Evolutionary conservation across 2,888 invertebrate species (phyloP).

Genomic region (Mellilla xanthometata): DNA sequence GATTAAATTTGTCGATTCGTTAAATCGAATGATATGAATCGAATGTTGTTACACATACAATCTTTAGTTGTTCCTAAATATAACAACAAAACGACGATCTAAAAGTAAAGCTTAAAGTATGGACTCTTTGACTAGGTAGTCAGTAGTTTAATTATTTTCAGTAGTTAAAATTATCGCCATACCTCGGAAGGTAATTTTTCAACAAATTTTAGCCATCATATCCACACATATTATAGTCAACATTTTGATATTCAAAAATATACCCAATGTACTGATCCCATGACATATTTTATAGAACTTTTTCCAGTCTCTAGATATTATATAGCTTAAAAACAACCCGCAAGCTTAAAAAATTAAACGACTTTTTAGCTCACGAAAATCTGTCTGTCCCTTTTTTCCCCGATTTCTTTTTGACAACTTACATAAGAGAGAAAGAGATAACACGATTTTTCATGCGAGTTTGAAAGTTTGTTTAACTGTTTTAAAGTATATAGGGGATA

Average conservation of each 20-base stretch:
- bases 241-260: constrained; percentile 40
- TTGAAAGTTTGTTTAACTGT: neutral
- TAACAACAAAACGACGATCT: too few relatives aligned
- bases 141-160: too few relatives aligned
- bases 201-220: neutral
- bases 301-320: constrained; percentile 45
- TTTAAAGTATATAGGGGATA: constrained; percentile 7
- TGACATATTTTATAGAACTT: constrained; percentile 58
- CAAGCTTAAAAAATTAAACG: neutral
- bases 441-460: neutral
- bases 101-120: too few relatives aligned
- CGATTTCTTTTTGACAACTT: neutral
- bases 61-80: too few relatives aligned
- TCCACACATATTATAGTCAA: constrained; percentile 17
- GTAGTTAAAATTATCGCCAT: neutral
- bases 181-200: too few relatives aligned
- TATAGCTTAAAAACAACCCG: constrained; percentile 30
- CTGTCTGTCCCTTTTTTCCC: neutral
- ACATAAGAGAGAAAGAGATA: neutral
- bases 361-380: neutral
- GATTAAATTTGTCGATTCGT: too few relatives aligned
- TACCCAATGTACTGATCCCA: constrained; percentile 39
- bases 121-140: too few relatives aligned
- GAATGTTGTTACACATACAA: too few relatives aligned
- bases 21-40: too few relatives aligned